Base-by-base conservation (phyloP, 1,140 invertebrate genomes). In the Leptopilina clavipes region DNA sequence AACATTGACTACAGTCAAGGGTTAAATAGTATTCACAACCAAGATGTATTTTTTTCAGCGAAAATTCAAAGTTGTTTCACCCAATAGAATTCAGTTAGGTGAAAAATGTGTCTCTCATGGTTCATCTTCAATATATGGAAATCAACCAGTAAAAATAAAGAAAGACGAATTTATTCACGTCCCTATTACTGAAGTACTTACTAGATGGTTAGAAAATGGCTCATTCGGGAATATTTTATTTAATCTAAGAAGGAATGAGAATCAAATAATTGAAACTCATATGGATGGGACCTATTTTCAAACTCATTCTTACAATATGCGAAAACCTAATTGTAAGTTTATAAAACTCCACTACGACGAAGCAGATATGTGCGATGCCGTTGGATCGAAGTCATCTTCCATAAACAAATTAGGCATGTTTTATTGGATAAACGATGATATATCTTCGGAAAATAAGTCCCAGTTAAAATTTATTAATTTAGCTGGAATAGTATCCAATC, bases 1-100 rank as follows among this genome's bases (percentile, higher is more conserved):
- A 19, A 56, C 52, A 56, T 56, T 10, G 52, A 56, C 9, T 56
- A 17, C 52, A 56, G 52, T 56, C 52, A 56, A 19, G 52, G 52
- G 8, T 17, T 56, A 0, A n/a, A 19, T 10, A 56, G n/a, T 19
- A 56, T 56, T 19, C n/a, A 56, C 7, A 56, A 56, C 5, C 52
- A 56, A 19, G 18, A 56, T 19, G 9, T 2, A 17, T 48, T 11
- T 48, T n/a, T 48, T 48, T 48, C 0, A 48, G 12, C 1, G 14
- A 17, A 48, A 17, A 17, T 48, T n/a, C 7, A 48, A 12, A 14
- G 14, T 17, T 17, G 18, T 52, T 1, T 2, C 6, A 9, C 14
- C 48, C 6, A 2, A 18, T 3, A n/a, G 48, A 52, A 8, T 17
- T 8, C 2, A 18, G 14, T 18, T 52, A 9, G 48, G 18, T 52